Base-by-base conservation (phyloP, 1,140 invertebrate genomes). In the Halictus rubicundus region DNA sequence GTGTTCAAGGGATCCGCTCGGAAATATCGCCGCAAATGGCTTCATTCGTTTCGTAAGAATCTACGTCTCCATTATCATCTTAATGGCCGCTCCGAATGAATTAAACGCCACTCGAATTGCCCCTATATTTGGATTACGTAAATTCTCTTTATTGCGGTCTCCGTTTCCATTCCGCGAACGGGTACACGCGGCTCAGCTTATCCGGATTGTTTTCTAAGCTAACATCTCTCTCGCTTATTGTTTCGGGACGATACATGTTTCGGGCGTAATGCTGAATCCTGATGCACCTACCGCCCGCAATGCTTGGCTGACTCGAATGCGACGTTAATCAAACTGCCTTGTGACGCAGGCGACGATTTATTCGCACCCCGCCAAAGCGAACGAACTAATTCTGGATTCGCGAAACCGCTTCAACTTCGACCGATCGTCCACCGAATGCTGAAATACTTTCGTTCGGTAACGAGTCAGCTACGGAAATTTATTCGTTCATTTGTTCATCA, bases 91-190 rank as follows among this genome's bases (percentile, higher is more conserved):
- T n/a, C 25, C 68, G 68, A 71, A 61, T 57, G 46, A 78, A 78
- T 72, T 78, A 71, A 78, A 71, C 23, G 76, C 61, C 60, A 32
- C 71, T 78, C 52, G 60, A 71, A 78, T 71, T 70, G 76, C 68
- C 76, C 49, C 68, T 71, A 78, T 78, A 78, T 78, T 78, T 42
- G 76, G 76, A 78, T 78, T 78, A 78, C 76, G 68, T 78, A 71
- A 78, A 78, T 71, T 78, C 76, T 71, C 68, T 72, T 78, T 72
- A 78, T 72, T 64, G 68, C 60, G 46, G 60, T 63, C 23, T 14
- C 32, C 12, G 46, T 78, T 72, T 71, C 59, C 57, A 42, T 59
- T 65, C 52, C 16, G 52, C 63, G 25, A 12, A 16, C 57, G 27
- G 32, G 57, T 39, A 46, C 57, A 70, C 37, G 19, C 42, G 46